Conservation (phyloP, 2,113 vertebrate species). For the Gobiocypris rarus region DNA sequence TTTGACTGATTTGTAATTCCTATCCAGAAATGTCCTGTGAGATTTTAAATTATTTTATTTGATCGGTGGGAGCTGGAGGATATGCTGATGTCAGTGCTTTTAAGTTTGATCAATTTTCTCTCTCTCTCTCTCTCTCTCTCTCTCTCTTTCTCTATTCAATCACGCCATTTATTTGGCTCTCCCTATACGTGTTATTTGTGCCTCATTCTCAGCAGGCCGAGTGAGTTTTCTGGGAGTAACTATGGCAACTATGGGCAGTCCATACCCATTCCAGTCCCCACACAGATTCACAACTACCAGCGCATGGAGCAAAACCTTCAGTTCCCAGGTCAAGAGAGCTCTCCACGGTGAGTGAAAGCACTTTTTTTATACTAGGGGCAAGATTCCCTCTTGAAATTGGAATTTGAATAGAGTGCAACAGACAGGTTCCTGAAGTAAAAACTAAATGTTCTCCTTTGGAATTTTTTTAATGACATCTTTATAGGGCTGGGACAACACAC, state of each 20-base stretch:
- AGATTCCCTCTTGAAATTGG: neutral
- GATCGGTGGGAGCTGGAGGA: neutral
- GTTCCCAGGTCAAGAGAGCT: slow-evolving; percentile 76
- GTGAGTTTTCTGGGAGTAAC: slow-evolving; percentile 77
- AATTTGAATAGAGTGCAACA: neutral
- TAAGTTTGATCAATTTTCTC: neutral
- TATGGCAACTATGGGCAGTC: slow-evolving; percentile 83
- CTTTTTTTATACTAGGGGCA: neutral
- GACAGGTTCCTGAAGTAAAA: too few relatives aligned
- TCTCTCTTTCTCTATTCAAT: neutral
- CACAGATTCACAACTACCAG: slow-evolving; percentile 94
- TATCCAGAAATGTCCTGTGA: neutral
- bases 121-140: neutral
- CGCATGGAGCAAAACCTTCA: slow-evolving; percentile 94
- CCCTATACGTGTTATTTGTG: slow-evolving; percentile 33
- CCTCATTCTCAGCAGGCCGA: slow-evolving; percentile 71
- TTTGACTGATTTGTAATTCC: neutral
- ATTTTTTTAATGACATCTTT: too few relatives aligned
- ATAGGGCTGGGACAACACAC: too few relatives aligned
- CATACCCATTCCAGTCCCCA: slow-evolving; percentile 93
- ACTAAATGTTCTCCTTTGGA: too few relatives aligned
- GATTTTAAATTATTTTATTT: neutral
- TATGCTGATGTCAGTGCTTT: neutral
- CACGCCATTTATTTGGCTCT: slow-evolving; percentile 37
- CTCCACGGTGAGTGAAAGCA: slow-evolving; percentile 76